phyloP scores from a whole-genome alignment of 2,888 invertebrate species.

The Ephialtes manifestator region DNA sequence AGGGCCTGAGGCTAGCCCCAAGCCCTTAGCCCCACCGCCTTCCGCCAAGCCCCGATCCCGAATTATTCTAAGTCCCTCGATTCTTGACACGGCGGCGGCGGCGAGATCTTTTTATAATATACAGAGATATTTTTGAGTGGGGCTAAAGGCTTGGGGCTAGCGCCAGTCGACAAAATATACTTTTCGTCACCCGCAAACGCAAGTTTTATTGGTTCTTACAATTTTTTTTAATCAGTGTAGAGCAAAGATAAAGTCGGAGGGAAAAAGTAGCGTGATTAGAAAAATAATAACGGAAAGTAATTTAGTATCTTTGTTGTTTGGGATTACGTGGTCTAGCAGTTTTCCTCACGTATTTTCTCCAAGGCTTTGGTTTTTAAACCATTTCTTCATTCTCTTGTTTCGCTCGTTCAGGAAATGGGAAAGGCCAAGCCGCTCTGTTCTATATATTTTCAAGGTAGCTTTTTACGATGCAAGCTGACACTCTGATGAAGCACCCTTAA shows the following conservation, averaged over 20 bases:
- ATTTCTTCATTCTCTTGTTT: conserved; percentile 6
- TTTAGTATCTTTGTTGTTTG: conserved; percentile 25
- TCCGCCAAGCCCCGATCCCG: no score
- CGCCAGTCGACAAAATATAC: no score
- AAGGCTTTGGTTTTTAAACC: neutral
- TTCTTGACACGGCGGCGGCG: no score
- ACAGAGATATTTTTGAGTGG: no score
- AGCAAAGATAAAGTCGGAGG: neutral
- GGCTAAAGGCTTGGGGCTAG: no score
- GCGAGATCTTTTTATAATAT: no score
- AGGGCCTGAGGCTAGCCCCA: no score
- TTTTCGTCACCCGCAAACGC: no score
- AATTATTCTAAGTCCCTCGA: no score
- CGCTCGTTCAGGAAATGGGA: conserved; percentile 18
- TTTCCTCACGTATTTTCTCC: neutral
- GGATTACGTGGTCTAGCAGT: conserved; percentile 25
- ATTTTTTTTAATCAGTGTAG: no score
- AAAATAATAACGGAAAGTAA: conserved; percentile 44
- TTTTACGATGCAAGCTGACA: conserved; percentile 34
- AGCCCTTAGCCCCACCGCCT: no score
- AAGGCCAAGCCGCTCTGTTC: neutral
- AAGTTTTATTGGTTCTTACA: no score
- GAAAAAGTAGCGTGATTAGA: conserved; percentile 20
- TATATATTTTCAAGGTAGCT: neutral
- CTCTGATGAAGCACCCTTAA: conserved; percentile 18